Base-by-base conservation (phyloP, 2,113 vertebrate species). In the Cebidichthys violaceus region DNA sequence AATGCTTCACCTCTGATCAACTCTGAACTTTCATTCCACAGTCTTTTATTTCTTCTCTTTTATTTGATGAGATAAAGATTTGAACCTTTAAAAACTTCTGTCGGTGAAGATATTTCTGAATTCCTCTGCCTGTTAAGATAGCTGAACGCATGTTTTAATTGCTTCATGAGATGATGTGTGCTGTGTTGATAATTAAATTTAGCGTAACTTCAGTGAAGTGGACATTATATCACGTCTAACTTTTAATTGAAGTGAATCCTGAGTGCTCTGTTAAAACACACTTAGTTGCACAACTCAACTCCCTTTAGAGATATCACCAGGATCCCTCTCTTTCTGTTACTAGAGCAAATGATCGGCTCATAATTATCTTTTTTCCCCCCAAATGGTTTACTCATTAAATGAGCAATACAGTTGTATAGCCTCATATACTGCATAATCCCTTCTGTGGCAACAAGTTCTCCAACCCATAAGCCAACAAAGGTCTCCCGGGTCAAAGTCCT, bases 1-100 rank as follows among this genome's bases (percentile, higher is more conserved):
- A 86, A 85, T 4, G 39, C 64, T 86, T 78, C 71, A 86, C 72
- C 69, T 87, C 78, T 47, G 64, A 74, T 77, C 78, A 62, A 50
- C 61, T 77, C 52, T 70, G 22, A 76, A 62, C 77, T 78, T 82
- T 70, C 7, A 18, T 87, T 75, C 39, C 37, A 39, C 52, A 22
- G 22, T 57, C 62, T 70, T 59, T 82, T 24, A 55, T 71, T 82
- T 80, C 55, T 77, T 41, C 62, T 37, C 43, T 74, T 84, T 82
- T 43, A 77, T 86, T 74, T 18, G 35, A 71, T 55, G 39, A 6
- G 37, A 66, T 24, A n/a, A 39, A 43, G 64, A 54, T 84, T 79
- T 35, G 8, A 79, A 71, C 45, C 24, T 70, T 52, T 43, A n/a
- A 54, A 70, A 43, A 84, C 52, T 22, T 39, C 27, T 62, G 54